These are phyloP conservation scores for Anhinga anhinga DNA, from an alignment of 2,113 vertebrate genomes.

Conservation along the genomic window DNA sequence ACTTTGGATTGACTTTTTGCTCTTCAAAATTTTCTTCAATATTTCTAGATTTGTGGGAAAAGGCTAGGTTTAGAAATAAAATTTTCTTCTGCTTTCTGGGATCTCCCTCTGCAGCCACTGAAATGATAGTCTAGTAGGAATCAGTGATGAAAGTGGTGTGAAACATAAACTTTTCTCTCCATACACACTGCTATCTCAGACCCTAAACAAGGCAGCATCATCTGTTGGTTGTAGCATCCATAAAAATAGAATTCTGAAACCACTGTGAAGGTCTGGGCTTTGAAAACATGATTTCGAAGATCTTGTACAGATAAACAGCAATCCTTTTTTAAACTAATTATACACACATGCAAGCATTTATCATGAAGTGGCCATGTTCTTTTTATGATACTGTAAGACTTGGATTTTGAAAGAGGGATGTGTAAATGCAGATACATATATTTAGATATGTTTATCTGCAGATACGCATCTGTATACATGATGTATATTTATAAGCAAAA, in stretches of 20 bases:
- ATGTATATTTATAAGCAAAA: not conserved
- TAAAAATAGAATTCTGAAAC: not conserved
- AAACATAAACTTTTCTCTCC: not conserved
- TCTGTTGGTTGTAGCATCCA: not conserved
- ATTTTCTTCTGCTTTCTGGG: not conserved
- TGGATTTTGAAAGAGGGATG: not conserved
- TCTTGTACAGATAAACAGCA: not conserved
- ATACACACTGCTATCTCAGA: not conserved
- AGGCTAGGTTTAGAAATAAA: not conserved
- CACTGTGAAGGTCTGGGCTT: not conserved
- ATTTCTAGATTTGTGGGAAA: not conserved
- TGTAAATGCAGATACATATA: not conserved
- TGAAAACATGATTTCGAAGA: not conserved
- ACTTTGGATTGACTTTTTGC: not conserved
- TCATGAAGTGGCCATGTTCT: fast-evolving
- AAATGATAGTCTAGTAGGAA: not conserved
- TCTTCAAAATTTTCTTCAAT: not conserved
- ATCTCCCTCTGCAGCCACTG: not conserved
- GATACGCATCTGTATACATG: fast-evolving
- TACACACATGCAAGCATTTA: not conserved
- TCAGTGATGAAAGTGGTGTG: not conserved
- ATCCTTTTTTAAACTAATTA: not conserved
- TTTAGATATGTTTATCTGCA: not conserved
- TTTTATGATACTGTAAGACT: not conserved
- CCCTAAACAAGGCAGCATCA: not conserved